Conservation (phyloP, 2,113 vertebrate species). For the Oreochromis niloticus region DNA sequence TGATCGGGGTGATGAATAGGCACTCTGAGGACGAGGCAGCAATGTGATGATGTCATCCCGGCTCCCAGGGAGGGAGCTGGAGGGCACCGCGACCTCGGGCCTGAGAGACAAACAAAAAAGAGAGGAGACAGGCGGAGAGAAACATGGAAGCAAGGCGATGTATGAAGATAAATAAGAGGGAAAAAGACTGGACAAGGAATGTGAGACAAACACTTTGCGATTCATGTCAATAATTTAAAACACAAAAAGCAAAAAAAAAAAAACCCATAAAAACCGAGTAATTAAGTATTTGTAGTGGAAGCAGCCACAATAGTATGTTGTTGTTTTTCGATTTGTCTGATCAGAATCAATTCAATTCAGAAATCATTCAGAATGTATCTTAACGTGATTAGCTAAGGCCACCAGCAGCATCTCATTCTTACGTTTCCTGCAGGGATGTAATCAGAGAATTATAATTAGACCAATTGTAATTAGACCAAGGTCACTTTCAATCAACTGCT, state of each 20-base stretch:
- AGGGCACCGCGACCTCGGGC: conserved; percentile 62
- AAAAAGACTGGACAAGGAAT: neutral
- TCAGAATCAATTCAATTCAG: conserved; percentile 17
- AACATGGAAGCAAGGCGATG: neutral
- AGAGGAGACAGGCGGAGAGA: neutral
- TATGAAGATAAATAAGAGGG: neutral
- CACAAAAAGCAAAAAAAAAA: neutral
- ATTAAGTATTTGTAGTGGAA: neutral
- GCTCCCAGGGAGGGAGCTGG: conserved; percentile 38
- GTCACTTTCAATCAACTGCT: conserved; percentile 64
- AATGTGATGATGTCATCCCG: conserved; percentile 64
- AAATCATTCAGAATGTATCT: conserved; percentile 4
- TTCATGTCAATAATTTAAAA: neutral
- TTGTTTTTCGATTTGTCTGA: neutral
- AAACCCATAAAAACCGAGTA: neutral
- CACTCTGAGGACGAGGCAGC: conserved; percentile 46
- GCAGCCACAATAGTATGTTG: neutral
- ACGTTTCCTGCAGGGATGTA: conserved; percentile 46
- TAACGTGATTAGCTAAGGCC: conserved; percentile 10
- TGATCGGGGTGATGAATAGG: conserved; percentile 67
- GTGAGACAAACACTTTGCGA: neutral
- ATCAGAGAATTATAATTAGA: conserved; percentile 61
- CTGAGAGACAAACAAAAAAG: conserved; percentile 3
- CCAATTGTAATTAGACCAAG: conserved; percentile 62
- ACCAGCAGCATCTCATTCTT: conserved; percentile 23